These are phyloP conservation scores for Xestia xanthographa DNA, from an alignment of 2,888 invertebrate species.

Conservation along the genomic window DNA sequence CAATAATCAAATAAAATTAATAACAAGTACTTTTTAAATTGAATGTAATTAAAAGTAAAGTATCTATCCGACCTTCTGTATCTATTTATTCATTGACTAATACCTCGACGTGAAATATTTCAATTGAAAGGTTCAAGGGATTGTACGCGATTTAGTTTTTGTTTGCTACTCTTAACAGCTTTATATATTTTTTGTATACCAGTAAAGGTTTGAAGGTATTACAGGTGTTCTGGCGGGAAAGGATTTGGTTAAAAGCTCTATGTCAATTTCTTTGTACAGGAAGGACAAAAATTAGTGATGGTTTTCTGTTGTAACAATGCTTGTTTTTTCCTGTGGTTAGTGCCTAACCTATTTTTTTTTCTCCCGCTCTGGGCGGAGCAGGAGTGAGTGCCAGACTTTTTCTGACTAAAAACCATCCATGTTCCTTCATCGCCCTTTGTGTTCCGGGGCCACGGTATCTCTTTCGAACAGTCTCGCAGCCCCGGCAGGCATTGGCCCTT, in stretches of 20 bases:
- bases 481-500: too few species aligned
- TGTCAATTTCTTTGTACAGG: background rate
- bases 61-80: slow-evolving; percentile 22
- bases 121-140: slow-evolving; percentile 71
- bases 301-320: background rate
- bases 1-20: too few species aligned
- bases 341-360: too few species aligned
- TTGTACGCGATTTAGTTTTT: slow-evolving; percentile 68
- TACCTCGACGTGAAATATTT: slow-evolving; percentile 69
- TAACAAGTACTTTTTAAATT: too few species aligned
- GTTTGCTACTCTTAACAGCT: slow-evolving; percentile 58
- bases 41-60: too few species aligned
- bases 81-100: slow-evolving; percentile 4
- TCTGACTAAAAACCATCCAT: too few species aligned
- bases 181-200: slow-evolving; percentile 35
- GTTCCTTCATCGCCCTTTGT: too few species aligned
- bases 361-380: too few species aligned
- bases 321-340: too few species aligned
- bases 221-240: slow-evolving; percentile 20
- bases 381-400: too few species aligned
- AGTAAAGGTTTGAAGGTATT: slow-evolving; percentile 5
- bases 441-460: too few species aligned
- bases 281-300: background rate
- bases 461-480: too few species aligned
- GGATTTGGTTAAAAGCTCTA: slow-evolving; percentile 42